These are phyloP conservation scores for Bovichtus variegatus DNA, from an alignment of 2,797 vertebrate genomes.

Conservation along the genomic window DNA sequence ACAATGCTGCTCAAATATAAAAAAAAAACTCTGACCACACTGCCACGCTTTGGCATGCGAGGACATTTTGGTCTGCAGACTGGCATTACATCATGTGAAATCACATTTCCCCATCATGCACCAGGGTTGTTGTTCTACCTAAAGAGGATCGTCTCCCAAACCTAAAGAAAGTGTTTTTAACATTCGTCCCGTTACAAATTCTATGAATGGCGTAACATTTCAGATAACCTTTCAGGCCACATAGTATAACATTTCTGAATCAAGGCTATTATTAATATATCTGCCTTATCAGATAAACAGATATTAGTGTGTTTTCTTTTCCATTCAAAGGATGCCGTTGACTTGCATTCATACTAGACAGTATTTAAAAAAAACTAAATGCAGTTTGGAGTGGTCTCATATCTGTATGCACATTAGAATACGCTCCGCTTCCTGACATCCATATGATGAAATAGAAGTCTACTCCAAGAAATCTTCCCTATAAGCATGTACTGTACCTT, in stretches of 20 bases:
- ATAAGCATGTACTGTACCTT: neutral
- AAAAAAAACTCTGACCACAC: neutral
- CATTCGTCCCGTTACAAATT: neutral
- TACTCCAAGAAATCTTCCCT: constrained; percentile 31
- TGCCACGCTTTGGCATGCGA: neutral
- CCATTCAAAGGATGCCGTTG: neutral
- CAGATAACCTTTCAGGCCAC: neutral
- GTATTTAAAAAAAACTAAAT: constrained; percentile 9
- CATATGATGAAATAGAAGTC: constrained; percentile 27
- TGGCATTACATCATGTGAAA: neutral
- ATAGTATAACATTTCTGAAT: neutral
- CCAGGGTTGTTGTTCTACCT: neutral
- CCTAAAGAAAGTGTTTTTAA: neutral
- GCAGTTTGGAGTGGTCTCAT: constrained; percentile 2
- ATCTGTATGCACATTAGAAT: constrained; percentile 15
- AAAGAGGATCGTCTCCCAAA: neutral
- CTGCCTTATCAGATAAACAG: neutral
- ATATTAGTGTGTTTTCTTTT: neutral
- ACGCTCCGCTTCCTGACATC: constrained; percentile 17
- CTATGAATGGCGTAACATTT: neutral
- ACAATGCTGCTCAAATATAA: neutral
- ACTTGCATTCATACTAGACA: neutral
- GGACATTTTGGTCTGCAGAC: neutral
- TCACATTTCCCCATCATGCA: neutral
- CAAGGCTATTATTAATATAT: neutral